Percentiles rank a stretch among this genome's conserved stretches.
Conservation (phyloP, 92 coral and sea anemone species). For the Nematostella vectensis region DNA sequence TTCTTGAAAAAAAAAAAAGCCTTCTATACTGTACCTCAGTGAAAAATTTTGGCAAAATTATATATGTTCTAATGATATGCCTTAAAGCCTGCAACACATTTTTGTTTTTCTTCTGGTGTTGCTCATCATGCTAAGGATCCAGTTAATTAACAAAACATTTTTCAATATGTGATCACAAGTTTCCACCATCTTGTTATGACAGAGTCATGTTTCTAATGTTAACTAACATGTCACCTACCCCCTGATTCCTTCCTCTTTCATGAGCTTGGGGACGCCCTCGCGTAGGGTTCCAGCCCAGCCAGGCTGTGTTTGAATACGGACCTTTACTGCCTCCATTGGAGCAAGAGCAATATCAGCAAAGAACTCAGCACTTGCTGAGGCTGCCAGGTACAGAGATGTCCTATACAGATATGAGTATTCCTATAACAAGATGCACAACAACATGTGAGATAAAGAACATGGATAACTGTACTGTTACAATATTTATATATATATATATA, state of each 20-base stretch:
- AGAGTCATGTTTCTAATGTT: too few species aligned
- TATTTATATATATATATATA: background rate
- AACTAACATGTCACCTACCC: constrained; percentile 77
- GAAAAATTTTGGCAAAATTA: too few species aligned
- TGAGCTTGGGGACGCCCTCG: constrained; percentile 81
- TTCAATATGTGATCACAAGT: too few species aligned
- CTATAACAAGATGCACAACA: constrained; percentile 38
- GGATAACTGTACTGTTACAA: background rate
- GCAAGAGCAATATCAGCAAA: constrained; percentile 97
- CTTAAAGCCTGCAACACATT: too few species aligned
- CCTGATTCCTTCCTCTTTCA: constrained; percentile 77
- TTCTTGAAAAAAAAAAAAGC: too few species aligned
- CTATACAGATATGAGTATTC: constrained; percentile 78
- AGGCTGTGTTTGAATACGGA: constrained; percentile 91
- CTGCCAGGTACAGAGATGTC: constrained; percentile 91
- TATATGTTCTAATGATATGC: too few species aligned
- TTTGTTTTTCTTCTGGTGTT: too few species aligned
- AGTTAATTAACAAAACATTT: too few species aligned
- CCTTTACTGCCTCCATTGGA: constrained; percentile 98
- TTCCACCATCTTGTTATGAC: too few species aligned
- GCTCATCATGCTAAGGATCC: too few species aligned
- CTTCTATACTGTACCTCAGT: too few species aligned
- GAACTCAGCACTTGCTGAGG: constrained; percentile 98
- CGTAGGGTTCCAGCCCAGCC: constrained; percentile 94
- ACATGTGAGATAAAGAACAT: too few species aligned